Conservation (phyloP, 2,113 vertebrate species). For the Sakesphorus luctuosus region DNA sequence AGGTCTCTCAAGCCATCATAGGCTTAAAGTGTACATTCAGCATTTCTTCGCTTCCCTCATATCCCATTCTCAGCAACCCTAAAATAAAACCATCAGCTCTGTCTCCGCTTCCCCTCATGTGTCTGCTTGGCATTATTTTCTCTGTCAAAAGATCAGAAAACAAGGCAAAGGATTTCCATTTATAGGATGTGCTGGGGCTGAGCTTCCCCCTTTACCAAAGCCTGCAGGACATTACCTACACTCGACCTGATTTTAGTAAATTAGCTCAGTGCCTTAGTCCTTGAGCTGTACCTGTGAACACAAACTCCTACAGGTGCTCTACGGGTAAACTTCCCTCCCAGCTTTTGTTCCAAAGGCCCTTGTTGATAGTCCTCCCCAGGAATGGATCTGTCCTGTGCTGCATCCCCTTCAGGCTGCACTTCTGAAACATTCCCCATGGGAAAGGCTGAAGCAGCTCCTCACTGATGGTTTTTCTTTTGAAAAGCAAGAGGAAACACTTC, state of each 20-base stretch:
- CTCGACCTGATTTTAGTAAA: not conserved
- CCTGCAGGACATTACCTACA: not conserved
- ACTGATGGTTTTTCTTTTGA: not conserved
- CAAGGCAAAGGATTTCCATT: not conserved
- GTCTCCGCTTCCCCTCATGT: not conserved
- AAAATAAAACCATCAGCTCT: not conserved
- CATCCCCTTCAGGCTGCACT: not conserved
- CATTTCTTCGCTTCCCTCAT: not conserved
- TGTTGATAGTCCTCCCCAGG: not conserved
- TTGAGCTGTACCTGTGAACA: not conserved
- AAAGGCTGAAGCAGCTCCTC: not conserved
- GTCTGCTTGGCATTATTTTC: not conserved
- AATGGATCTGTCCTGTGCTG: not conserved
- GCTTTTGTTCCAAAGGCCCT: not conserved
- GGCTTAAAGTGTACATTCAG: not conserved
- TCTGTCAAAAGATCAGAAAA: not conserved
- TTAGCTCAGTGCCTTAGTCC: not conserved
- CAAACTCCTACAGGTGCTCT: not conserved
- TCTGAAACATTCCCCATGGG: not conserved
- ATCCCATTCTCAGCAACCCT: not conserved
- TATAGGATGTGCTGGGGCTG: not conserved
- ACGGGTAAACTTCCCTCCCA: not conserved
- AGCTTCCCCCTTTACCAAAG: not conserved
- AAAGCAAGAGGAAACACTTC: not conserved
- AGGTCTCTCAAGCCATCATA: not conserved